A percentile compares a stretch with the other conserved stretches of the same genome.
These are phyloP conservation scores for Stictocephala bisonia DNA, from an alignment of 2,888 invertebrate genomes.

Conservation along the genomic window DNA sequence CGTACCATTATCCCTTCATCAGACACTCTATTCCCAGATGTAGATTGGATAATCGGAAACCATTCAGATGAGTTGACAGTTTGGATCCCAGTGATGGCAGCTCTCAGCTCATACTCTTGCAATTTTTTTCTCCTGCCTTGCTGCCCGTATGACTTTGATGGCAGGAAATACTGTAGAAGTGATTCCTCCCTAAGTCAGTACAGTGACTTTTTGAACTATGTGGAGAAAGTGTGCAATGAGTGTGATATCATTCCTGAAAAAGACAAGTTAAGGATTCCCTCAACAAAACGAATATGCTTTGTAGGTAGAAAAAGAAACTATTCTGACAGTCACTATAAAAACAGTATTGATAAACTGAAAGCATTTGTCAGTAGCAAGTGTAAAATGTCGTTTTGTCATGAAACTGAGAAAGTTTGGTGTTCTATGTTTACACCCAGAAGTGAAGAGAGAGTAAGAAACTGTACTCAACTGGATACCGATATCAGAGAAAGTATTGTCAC, in stretches of 20 bases:
- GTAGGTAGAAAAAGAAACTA: constrained; percentile 72
- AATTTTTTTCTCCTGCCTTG: constrained; percentile 95
- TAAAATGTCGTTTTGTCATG: constrained; percentile 38
- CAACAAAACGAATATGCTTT: constrained; percentile 90
- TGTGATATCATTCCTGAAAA: constrained; percentile 81
- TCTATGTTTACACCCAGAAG: constrained; percentile 74
- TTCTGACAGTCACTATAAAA: constrained; percentile 62
- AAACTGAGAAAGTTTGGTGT: constrained; percentile 48
- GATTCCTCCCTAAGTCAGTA: constrained; percentile 82
- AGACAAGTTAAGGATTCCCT: constrained; percentile 95
- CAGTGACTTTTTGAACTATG: constrained; percentile 76
- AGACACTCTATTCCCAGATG: constrained; percentile 74
- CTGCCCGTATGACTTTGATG: constrained; percentile 92
- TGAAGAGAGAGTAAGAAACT: constrained; percentile 83
- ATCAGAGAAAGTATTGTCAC: constrained; percentile 74
- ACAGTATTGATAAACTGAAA: constrained; percentile 66
- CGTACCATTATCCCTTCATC: constrained; percentile 77
- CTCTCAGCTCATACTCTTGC: constrained; percentile 77
- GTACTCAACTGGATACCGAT: constrained; percentile 80
- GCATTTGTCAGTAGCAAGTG: constrained; percentile 64
- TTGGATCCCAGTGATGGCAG: constrained; percentile 95
- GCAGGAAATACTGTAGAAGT: constrained; percentile 81
- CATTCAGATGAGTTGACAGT: constrained; percentile 99
- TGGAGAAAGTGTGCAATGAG: constrained; percentile 70
- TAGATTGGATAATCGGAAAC: constrained; percentile 96